These are phyloP conservation scores for Spinus pinus DNA, from an alignment of 2,797 vertebrate species.

Conservation along the genomic window DNA sequence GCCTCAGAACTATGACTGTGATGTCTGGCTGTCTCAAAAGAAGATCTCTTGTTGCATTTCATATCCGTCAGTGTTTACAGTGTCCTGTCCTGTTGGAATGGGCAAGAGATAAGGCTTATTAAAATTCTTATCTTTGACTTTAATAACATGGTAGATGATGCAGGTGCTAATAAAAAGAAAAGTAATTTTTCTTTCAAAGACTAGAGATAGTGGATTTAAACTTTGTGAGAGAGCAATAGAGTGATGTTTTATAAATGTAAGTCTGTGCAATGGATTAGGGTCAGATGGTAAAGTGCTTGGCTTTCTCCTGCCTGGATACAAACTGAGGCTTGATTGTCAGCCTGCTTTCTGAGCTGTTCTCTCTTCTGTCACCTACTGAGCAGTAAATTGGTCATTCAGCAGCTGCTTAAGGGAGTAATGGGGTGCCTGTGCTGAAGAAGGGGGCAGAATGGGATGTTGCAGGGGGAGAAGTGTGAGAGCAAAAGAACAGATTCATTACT, in stretches of 20 bases:
- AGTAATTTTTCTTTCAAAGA: slow-evolving; percentile 66
- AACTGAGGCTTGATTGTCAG: neutral
- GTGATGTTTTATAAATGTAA: neutral
- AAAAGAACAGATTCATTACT: neutral
- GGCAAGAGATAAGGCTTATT: slow-evolving; percentile 85
- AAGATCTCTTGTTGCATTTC: slow-evolving; percentile 77
- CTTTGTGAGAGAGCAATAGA: neutral
- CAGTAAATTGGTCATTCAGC: neutral
- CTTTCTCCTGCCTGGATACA: neutral
- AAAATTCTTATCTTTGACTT: slow-evolving; percentile 88
- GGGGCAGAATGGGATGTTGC: neutral
- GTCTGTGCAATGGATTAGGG: neutral
- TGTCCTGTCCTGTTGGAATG: slow-evolving; percentile 65
- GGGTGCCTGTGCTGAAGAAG: neutral
- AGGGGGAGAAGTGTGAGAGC: neutral
- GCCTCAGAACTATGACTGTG: slow-evolving; percentile 16
- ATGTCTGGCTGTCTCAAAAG: slow-evolving; percentile 55
- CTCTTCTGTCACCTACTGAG: neutral
- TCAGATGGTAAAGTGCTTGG: neutral
- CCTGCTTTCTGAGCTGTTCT: neutral
- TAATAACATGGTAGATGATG: slow-evolving; percentile 75
- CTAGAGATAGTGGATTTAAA: slow-evolving; percentile 58
- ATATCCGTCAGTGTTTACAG: slow-evolving; percentile 69
- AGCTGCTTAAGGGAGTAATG: neutral
- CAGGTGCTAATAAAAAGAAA: slow-evolving; percentile 65